phyloP scores from a whole-genome alignment of 2,113 vertebrate genomes.

The Anhinga anhinga region DNA sequence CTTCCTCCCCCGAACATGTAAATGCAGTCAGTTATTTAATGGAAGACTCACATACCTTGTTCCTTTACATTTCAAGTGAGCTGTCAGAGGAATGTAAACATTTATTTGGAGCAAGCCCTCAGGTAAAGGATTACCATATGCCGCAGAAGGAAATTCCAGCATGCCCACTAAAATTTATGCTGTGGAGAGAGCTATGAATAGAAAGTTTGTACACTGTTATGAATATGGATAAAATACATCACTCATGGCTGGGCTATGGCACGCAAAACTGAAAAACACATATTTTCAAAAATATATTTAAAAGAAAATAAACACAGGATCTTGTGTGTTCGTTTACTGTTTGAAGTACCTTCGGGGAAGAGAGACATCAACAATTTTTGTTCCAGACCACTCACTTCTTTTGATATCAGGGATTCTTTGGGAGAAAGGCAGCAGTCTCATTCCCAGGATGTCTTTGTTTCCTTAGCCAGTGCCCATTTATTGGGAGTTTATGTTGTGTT shows the following conservation, averaged over 20 bases:
- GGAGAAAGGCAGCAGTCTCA: background rate
- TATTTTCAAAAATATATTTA: conserved; percentile 76
- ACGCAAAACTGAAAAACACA: conserved; percentile 73
- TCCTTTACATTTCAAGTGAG: conserved; percentile 79
- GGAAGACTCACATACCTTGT: conserved; percentile 73
- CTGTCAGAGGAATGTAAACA: conserved; percentile 77
- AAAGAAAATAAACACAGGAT: conserved; percentile 77
- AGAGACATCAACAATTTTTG: conserved; percentile 71
- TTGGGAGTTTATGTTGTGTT: background rate
- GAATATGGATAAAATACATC: conserved; percentile 83
- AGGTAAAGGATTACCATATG: conserved; percentile 76
- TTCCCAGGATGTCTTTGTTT: background rate
- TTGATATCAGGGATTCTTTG: conserved; percentile 26
- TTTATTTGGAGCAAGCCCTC: conserved; percentile 71
- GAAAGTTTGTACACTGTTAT: conserved; percentile 81
- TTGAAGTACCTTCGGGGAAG: conserved; percentile 63
- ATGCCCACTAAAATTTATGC: conserved; percentile 71
- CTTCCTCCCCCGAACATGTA: conserved; percentile 66
- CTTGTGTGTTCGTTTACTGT: conserved; percentile 62
- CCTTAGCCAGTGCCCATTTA: background rate
- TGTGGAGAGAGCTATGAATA: conserved; percentile 78
- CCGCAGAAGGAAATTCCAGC: conserved; percentile 76
- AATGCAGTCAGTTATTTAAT: conserved; percentile 72
- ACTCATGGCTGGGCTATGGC: conserved; percentile 64
- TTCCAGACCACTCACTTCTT: conserved; percentile 64